These are phyloP conservation scores for Phaetusa simplex DNA, from an alignment of 2,113 vertebrate species.

Conservation along the genomic window DNA sequence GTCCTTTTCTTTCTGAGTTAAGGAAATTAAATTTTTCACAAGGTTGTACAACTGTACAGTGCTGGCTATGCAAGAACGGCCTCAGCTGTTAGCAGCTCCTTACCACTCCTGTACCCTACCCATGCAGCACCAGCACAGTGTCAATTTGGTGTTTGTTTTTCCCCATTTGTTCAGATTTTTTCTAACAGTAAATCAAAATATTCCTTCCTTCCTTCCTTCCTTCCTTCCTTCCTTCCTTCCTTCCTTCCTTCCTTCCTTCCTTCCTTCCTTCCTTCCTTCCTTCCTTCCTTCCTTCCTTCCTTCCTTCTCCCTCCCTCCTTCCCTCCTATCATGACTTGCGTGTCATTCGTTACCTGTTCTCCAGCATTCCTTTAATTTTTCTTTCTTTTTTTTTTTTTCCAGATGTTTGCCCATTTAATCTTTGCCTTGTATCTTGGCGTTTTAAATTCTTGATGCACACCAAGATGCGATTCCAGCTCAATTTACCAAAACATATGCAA, in stretches of 20 bases:
- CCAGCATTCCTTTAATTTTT: neutral
- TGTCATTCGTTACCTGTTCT: neutral
- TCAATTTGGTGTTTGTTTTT: neutral
- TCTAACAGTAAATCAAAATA: neutral
- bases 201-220: neutral
- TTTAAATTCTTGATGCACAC: neutral
- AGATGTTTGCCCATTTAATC: neutral
- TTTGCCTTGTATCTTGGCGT: neutral
- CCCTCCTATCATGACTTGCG: neutral
- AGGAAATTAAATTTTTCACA: neutral
- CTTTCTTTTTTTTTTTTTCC: accelerated
- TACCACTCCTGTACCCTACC: neutral
- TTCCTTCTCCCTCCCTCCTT: neutral
- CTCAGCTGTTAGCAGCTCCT: neutral
- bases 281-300: neutral
- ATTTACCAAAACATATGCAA: neutral
- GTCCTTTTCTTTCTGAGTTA: neutral
- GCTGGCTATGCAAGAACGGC: neutral
- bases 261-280: too few species aligned
- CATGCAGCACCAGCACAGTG: neutral
- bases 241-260: too few species aligned
- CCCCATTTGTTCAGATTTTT: neutral
- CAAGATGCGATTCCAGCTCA: neutral
- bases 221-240: neutral
- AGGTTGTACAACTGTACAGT: neutral